phyloP scores from a whole-genome alignment of 2,113 vertebrate species.

The Varanus salvator region DNA sequence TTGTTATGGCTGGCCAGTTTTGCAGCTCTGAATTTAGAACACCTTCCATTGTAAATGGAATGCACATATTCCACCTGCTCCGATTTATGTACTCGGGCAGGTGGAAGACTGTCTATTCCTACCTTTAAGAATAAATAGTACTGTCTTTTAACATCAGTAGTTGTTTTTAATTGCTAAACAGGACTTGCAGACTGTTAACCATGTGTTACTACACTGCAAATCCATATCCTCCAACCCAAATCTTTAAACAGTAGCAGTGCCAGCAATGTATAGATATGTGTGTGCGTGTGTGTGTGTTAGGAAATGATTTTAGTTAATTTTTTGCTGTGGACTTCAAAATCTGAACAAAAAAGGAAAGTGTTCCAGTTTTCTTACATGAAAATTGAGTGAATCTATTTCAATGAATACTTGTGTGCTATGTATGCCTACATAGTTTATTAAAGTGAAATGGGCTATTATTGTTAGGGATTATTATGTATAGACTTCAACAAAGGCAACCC shows the following conservation, averaged over 20 bases:
- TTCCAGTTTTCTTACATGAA: too few species aligned
- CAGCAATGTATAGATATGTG: background rate
- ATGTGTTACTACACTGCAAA: background rate
- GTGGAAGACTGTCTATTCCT: background rate
- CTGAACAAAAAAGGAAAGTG: too few species aligned
- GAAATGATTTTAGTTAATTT: too few species aligned
- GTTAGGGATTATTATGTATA: too few species aligned
- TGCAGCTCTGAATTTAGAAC: background rate
- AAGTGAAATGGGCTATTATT: too few species aligned
- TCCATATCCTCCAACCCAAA: background rate
- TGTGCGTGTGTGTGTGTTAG: too few species aligned
- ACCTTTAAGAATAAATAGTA: background rate
- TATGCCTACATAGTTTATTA: too few species aligned
- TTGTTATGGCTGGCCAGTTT: background rate
- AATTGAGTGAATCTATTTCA: too few species aligned
- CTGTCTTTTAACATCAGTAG: background rate
- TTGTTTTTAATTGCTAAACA: background rate
- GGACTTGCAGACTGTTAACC: background rate
- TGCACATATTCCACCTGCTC: background rate
- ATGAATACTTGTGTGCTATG: too few species aligned
- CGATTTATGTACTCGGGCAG: constrained; percentile 11
- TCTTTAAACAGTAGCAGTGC: background rate
- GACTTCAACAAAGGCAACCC: too few species aligned
- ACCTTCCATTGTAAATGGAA: background rate
- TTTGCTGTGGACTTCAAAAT: too few species aligned